These are phyloP conservation scores for Gymnothorax javanicus DNA, from an alignment of 2,797 vertebrate species.

Conservation along the genomic window DNA sequence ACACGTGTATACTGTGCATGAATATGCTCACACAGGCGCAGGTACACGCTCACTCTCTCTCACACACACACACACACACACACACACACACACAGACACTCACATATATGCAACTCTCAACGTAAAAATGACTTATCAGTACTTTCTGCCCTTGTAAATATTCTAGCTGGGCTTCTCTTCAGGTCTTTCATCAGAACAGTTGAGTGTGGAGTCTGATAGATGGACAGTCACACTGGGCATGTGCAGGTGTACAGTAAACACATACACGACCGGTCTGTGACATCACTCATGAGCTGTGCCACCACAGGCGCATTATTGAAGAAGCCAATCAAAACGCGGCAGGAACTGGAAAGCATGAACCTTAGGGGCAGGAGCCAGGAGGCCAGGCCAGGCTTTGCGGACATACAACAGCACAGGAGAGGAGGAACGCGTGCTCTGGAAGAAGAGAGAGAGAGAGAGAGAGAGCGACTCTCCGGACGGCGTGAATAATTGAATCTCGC, in stretches of 20 bases:
- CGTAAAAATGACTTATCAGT: background rate
- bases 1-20: no score
- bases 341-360: background rate
- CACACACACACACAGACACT: background rate
- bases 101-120: background rate
- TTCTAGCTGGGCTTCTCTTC: background rate
- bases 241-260: background rate
- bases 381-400: background rate
- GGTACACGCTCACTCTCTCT: background rate
- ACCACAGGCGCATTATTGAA: background rate
- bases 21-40: constrained; percentile 6
- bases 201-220: background rate
- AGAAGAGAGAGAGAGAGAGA: constrained; percentile 44
- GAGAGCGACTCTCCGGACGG: constrained; percentile 44
- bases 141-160: background rate
- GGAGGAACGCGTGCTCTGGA: background rate
- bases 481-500: constrained; percentile 70
- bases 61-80: constrained; percentile 21
- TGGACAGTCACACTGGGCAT: background rate
- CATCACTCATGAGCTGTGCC: background rate
- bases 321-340: background rate
- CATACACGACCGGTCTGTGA: background rate
- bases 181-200: no score
- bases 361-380: background rate
- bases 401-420: background rate